Evolutionary conservation across 2,113 vertebrate genomes (phyloP).

Genomic region (Engraulis encrasicolus): DNA sequence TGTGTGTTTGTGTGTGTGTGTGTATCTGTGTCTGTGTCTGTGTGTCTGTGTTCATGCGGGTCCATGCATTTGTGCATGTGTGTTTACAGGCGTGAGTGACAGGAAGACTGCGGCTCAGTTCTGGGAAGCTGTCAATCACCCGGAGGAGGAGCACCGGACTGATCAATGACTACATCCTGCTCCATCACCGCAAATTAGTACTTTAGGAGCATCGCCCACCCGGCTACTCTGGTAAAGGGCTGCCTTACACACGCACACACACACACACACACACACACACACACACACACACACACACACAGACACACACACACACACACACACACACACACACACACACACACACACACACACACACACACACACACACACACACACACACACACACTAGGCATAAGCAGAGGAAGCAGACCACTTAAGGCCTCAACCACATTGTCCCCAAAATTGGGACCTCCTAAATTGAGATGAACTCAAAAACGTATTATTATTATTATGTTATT

Average conservation of each 20-base stretch:
- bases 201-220: conserved; percentile 44
- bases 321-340: neutral
- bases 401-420: no score
- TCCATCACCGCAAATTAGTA: conserved; percentile 62
- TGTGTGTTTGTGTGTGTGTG: neutral
- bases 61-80: no score
- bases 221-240: conserved; percentile 52
- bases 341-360: no score
- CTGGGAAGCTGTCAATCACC: conserved; percentile 59
- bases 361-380: no score
- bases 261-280: neutral
- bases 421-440: no score
- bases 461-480: no score
- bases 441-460: no score
- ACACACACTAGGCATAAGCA: no score
- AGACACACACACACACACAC: conserved; percentile 1
- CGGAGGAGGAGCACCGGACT: no score
- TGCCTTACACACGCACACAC: conserved; percentile 39
- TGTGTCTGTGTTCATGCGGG: no score
- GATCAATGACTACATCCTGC: conserved; percentile 59
- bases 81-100: neutral
- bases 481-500: no score
- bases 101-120: neutral
- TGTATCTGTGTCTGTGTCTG: neutral
- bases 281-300: conserved; percentile 1